phyloP scores from a whole-genome alignment of 2,888 invertebrate genomes.

The Bombylius major region DNA sequence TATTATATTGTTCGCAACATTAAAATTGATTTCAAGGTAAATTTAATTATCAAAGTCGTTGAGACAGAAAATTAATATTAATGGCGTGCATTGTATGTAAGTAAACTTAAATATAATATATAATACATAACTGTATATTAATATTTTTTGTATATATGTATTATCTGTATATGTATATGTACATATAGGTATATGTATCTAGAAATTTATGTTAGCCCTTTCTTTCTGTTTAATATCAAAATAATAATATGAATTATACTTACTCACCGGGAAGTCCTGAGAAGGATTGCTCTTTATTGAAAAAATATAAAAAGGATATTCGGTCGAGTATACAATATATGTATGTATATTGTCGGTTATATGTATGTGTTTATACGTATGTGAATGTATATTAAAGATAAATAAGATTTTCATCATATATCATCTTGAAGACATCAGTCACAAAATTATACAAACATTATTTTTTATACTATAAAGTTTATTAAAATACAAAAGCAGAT shows the following conservation, averaged over 20 bases:
- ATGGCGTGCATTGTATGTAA: slow-evolving; percentile 2
- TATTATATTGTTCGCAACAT: slow-evolving; percentile 7
- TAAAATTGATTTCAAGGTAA: slow-evolving; percentile 17
- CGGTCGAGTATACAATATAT: too few species aligned
- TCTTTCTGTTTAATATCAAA: too few species aligned
- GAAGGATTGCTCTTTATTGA: slow-evolving; percentile 6
- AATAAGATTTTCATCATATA: slow-evolving; percentile 8
- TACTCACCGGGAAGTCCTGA: slow-evolving; percentile 6
- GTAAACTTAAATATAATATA: not conserved
- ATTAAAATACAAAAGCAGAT: slow-evolving; percentile 5
- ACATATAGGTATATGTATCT: too few species aligned
- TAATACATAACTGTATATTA: too few species aligned
- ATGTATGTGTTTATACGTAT: too few species aligned
- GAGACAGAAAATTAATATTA: slow-evolving; percentile 17
- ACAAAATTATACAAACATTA: slow-evolving; percentile 15
- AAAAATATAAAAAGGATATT: not conserved
- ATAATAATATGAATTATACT: not conserved
- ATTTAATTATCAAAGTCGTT: slow-evolving; percentile 16
- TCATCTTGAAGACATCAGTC: slow-evolving; percentile 15
- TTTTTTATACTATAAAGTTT: not conserved
- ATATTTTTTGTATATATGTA: too few species aligned
- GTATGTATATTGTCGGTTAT: too few species aligned
- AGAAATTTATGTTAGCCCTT: too few species aligned
- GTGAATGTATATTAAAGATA: too few species aligned
- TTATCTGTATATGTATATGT: too few species aligned